Evolutionary conservation across 2,797 vertebrate species (phyloP).

Genomic region (Clamator glandarius): DNA sequence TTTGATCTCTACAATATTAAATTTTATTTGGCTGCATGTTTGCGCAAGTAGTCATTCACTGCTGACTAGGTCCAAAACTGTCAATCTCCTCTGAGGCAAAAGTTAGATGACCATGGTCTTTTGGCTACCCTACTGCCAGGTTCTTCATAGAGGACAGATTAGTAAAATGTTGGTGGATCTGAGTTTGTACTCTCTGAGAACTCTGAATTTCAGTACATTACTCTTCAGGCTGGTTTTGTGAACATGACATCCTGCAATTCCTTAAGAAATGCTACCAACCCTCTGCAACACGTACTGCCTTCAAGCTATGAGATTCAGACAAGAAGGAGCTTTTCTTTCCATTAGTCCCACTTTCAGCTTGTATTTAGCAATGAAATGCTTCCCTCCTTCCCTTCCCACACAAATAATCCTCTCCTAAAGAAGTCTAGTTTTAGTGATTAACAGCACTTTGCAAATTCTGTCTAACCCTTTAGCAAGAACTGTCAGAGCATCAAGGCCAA

Average conservation of each 20-base stretch:
- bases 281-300: background rate
- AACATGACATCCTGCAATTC: background rate
- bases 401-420: background rate
- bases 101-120: background rate
- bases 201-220: background rate
- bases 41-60: background rate
- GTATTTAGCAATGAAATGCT: background rate
- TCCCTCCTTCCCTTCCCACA: constrained; percentile 1
- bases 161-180: background rate
- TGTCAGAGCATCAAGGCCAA: background rate
- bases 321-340: constrained; percentile 7
- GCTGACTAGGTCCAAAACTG: background rate
- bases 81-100: background rate
- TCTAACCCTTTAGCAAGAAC: background rate
- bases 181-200: background rate
- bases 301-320: constrained; percentile 33
- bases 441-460: background rate
- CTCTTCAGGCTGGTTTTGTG: background rate
- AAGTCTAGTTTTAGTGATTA: background rate
- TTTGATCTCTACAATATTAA: background rate
- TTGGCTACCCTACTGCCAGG: background rate
- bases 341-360: background rate
- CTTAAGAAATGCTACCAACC: background rate
- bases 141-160: background rate
- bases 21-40: background rate